Evolutionary conservation across 2,113 vertebrate species (phyloP).

Genomic region (Melospiza melodia): DNA sequence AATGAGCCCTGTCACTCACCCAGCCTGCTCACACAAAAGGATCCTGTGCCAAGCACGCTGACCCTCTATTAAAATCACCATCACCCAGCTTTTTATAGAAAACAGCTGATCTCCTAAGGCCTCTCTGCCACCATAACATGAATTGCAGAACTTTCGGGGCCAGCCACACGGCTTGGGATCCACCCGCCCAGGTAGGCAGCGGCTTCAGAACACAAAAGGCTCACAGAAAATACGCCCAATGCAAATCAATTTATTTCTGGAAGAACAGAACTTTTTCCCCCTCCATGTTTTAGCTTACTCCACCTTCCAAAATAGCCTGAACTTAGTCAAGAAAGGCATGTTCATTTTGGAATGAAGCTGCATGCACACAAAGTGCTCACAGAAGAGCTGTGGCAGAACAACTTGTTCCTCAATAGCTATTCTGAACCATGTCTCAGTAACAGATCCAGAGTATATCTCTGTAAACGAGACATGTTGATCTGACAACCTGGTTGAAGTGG

Average conservation of each 20-base stretch:
- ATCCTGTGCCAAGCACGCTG: not conserved
- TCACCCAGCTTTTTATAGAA: slow-evolving; percentile 48
- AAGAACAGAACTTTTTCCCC: not conserved
- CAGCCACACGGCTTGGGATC: not conserved
- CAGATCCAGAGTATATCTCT: slow-evolving; percentile 27
- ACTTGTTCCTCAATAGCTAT: slow-evolving; percentile 62
- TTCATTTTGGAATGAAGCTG: slow-evolving; percentile 52
- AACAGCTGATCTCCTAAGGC: slow-evolving; percentile 10
- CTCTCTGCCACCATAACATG: not conserved
- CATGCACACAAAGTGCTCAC: not conserved
- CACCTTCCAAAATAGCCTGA: slow-evolving; percentile 51
- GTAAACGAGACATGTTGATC: slow-evolving; percentile 20
- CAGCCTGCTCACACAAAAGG: not conserved
- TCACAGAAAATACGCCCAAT: not conserved
- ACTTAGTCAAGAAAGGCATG: slow-evolving; percentile 43
- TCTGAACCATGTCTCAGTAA: slow-evolving; percentile 48
- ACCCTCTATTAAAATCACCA: slow-evolving; percentile 1
- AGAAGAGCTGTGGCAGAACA: slow-evolving; percentile 60
- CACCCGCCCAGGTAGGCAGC: not conserved
- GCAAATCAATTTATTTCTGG: not conserved
- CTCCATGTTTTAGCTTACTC: not conserved
- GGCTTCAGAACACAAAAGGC: not conserved
- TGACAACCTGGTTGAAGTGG: slow-evolving; percentile 8
- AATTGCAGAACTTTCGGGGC: not conserved
- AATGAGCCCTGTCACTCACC: not conserved